A percentile compares a stretch with the other conserved stretches of the same genome.
These are phyloP conservation scores for Uromys caudimaculatus DNA, from an alignment of 2,797 vertebrate genomes.

Conservation along the genomic window DNA sequence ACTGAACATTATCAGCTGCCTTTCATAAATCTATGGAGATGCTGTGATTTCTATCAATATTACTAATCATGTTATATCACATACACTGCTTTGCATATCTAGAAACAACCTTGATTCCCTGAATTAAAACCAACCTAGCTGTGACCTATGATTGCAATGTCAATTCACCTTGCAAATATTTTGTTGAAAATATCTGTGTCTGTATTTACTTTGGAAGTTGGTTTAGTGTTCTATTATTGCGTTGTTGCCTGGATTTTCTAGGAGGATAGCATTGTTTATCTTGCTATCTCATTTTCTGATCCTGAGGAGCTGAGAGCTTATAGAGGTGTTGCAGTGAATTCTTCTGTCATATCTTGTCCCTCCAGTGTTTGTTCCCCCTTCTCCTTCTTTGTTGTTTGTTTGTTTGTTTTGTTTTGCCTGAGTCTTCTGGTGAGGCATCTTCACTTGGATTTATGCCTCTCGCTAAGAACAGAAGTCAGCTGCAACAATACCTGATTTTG, in stretches of 20 bases:
- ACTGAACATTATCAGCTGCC: neutral
- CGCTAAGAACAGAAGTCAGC: neutral
- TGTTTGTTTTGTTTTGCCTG: neutral
- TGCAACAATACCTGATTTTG: neutral
- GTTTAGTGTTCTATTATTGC: neutral
- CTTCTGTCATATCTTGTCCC: neutral
- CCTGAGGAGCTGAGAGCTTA: neutral
- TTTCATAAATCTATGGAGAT: neutral
- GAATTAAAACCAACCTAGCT: neutral
- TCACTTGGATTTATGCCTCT: neutral
- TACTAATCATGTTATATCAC: neutral
- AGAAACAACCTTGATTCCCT: neutral
- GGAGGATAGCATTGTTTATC: neutral
- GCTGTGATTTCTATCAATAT: neutral
- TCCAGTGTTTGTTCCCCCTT: neutral
- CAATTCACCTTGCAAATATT: neutral
- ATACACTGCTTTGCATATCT: neutral
- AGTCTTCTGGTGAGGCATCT: neutral
- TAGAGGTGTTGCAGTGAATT: neutral
- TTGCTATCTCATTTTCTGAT: neutral
- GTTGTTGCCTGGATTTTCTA: neutral
- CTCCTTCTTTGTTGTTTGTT: neutral
- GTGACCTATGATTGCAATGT: neutral
- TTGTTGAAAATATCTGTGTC: neutral
- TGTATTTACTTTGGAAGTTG: neutral